Percentiles rank a stretch among this genome's conserved stretches.
These are phyloP conservation scores for Apis florea DNA, from an alignment of 1,140 invertebrate species.

Conservation along the genomic window DNA sequence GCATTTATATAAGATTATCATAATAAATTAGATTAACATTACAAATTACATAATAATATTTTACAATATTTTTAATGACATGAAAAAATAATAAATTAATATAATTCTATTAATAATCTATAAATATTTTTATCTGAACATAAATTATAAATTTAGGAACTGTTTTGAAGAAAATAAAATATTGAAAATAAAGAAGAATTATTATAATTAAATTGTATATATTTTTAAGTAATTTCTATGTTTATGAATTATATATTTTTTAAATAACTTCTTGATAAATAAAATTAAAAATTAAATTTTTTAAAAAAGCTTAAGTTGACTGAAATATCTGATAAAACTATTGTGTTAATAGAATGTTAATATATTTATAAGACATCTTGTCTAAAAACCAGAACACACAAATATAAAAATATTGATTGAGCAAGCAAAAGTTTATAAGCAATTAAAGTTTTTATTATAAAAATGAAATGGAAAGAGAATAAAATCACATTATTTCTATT, in stretches of 20 bases:
- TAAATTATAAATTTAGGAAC: background rate
- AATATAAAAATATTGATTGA: no score
- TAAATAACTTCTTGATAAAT: background rate
- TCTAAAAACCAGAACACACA: no score
- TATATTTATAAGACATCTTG: no score
- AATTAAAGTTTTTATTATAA: no score
- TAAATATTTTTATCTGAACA: background rate
- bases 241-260: background rate
- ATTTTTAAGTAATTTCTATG: background rate
- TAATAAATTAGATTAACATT: background rate
- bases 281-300: background rate
- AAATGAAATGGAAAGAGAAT: no score
- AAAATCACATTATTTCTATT: no score
- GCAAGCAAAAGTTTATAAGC: no score
- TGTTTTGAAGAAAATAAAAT: background rate
- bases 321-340: background rate
- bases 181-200: constrained; percentile 1
- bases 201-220: background rate
- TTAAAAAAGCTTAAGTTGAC: no score
- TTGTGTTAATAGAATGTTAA: background rate
- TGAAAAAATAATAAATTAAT: constrained; percentile 1
- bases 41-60: background rate
- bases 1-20: constrained; percentile 8
- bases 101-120: background rate
- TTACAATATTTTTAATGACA: background rate